Base-by-base conservation (phyloP, 2,888 invertebrate genomes). In the Parochlus steinenii region DNA sequence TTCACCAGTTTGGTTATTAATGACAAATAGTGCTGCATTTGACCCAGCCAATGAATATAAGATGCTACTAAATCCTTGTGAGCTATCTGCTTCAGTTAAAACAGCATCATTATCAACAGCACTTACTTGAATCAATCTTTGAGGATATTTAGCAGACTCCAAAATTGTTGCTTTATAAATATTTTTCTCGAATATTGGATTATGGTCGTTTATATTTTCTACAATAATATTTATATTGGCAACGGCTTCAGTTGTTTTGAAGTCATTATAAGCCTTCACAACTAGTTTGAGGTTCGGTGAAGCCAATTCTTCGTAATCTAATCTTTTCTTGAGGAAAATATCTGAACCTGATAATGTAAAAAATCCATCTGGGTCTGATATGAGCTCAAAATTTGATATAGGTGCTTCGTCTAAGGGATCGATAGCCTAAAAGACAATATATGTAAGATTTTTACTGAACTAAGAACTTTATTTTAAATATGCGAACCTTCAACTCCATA, bases 141-240 rank as follows among this genome's bases (percentile, higher is more conserved):
- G 74, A 1, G 75, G 72, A 43, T 75, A 61, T 37, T 65, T 65
- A 4, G 71, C 65, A 15, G 79, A 78, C 53, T 83, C 82, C 3
- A 71, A 49, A 2, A 82, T 64, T 25, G 74, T 71, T 2, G 75
- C 71, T 51, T 71, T 73, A 47, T 81, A 82, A 3, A 69, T 71
- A 43, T 66, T 63, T 45, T 72, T 67, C 34, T 67, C 67, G 51
- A 83, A 83, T 30, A 64, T 56, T 0, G 85, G 85, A 40, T 67
- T 65, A 51, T 85, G 80, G 47, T 85, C 85, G 48, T 85, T 85
- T 2, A 76, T 64, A 49, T 85, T 82, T 33, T 71, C 63, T 1
- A 85, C 71, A 42, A 71, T 69, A 16, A 82, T 67, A 26, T 70
- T 65, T 2, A 83, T 65, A 41, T 70, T 71, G 0, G 78, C 77